Percentiles rank a stretch among this genome's conserved stretches.
Evolutionary conservation across 2,113 vertebrate genomes (phyloP).

Genomic region (Osmerus mordax): DNA sequence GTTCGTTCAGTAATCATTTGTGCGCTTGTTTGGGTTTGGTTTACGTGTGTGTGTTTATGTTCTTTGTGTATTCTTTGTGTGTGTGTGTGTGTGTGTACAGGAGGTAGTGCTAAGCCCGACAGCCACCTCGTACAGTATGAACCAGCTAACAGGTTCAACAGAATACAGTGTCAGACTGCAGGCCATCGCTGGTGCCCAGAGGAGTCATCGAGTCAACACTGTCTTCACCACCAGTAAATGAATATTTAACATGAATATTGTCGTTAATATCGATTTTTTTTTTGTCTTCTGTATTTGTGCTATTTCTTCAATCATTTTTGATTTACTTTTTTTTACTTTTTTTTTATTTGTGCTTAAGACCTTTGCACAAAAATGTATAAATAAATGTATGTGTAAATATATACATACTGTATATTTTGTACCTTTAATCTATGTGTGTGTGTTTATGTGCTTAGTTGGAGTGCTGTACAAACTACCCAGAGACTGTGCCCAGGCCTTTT

Average conservation of each 20-base stretch:
- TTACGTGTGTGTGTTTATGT: neutral
- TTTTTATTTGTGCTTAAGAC: no score
- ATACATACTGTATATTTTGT: no score
- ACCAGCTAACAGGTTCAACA: conserved; percentile 77
- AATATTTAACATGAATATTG: neutral
- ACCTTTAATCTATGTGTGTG: neutral
- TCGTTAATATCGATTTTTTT: no score
- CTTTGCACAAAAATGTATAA: no score
- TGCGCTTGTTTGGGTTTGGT: neutral
- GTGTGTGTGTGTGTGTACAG: conserved; percentile 56
- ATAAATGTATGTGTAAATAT: no score
- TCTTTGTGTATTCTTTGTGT: neutral
- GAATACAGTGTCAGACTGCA: conserved; percentile 80
- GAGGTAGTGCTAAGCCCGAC: conserved; percentile 80
- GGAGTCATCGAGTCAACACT: conserved; percentile 71
- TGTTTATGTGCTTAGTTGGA: conserved; percentile 65
- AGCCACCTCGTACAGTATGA: conserved; percentile 79
- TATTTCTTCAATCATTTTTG: no score
- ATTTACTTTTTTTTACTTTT: no score
- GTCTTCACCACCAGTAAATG: conserved; percentile 84
- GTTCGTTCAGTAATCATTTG: neutral
- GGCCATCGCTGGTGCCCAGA: conserved; percentile 70
- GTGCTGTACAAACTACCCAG: conserved; percentile 77
- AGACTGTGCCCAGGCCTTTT: conserved; percentile 87
- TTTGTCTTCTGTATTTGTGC: no score